phyloP scores from a whole-genome alignment of 2,113 vertebrate species.

The Eublepharis macularius region DNA sequence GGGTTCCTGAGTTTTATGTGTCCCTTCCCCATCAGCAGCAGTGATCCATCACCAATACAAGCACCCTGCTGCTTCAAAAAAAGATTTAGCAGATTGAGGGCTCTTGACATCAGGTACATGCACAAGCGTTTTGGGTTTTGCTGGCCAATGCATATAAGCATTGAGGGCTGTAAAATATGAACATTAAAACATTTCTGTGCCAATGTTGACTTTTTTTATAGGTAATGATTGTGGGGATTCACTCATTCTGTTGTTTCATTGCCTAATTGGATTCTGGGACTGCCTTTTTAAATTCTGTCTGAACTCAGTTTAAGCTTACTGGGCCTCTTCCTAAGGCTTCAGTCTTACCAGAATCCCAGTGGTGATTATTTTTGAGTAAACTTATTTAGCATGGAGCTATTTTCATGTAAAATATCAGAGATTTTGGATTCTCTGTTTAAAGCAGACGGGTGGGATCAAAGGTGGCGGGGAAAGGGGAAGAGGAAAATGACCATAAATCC shows the following conservation, averaged over 20 bases:
- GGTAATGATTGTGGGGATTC: slow-evolving; percentile 1
- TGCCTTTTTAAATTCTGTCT: slow-evolving; percentile 45
- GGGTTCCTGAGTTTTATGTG: neutral
- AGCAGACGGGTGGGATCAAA: slow-evolving; percentile 20
- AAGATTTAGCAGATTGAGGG: neutral
- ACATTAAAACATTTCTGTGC: slow-evolving; percentile 8
- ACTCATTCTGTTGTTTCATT: slow-evolving; percentile 58
- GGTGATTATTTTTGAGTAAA: no score
- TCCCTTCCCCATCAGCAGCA: neutral
- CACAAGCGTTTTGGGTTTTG: neutral
- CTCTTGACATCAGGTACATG: neutral
- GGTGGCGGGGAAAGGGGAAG: slow-evolving; percentile 32
- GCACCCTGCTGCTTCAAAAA: neutral
- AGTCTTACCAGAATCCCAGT: neutral
- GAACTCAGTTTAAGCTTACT: slow-evolving; percentile 19
- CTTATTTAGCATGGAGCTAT: slow-evolving; percentile 39
- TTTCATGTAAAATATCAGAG: slow-evolving; percentile 59
- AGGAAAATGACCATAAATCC: slow-evolving; percentile 75
- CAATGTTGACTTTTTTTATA: slow-evolving; percentile 31
- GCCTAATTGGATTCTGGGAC: slow-evolving; percentile 57
- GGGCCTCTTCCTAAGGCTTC: slow-evolving; percentile 9
- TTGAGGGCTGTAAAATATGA: slow-evolving; percentile 7
- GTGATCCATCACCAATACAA: fast-evolving
- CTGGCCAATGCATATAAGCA: neutral
- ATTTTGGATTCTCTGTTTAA: slow-evolving; percentile 71